Evolutionary conservation across 2,797 vertebrate species (phyloP).

Genomic region (Eurystomus glaucurus): DNA sequence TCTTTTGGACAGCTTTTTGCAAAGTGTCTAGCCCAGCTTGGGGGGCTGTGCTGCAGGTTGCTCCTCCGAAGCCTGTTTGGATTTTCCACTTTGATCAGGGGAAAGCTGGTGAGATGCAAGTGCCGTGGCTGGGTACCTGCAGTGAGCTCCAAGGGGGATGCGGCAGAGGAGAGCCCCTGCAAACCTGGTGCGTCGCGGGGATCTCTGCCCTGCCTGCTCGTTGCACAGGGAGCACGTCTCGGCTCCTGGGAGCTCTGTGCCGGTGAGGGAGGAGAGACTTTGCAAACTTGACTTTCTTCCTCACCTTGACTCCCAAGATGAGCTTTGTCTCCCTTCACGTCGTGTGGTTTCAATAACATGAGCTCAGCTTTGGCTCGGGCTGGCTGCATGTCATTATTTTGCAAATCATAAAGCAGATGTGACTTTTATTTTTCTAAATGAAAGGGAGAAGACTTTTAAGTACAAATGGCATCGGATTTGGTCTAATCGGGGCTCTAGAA

Average conservation of each 20-base stretch:
- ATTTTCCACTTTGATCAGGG: not conserved
- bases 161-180: not conserved
- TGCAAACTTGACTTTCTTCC: constrained; percentile 43
- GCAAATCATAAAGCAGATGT: constrained; percentile 53
- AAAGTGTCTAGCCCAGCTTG: not conserved
- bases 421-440: constrained; percentile 58
- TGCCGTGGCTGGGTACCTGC: not conserved
- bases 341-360: constrained; percentile 55
- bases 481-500: not conserved
- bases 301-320: constrained; percentile 51
- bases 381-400: constrained; percentile 53
- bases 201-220: not conserved
- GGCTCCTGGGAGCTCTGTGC: fast-evolving
- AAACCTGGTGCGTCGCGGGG: not conserved
- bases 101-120: not conserved
- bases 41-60: not conserved
- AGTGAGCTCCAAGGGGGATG: not conserved
- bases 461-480: not conserved
- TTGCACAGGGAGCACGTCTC: not conserved
- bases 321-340: constrained; percentile 55
- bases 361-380: constrained; percentile 52
- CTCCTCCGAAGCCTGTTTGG: not conserved
- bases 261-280: not conserved
- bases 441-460: constrained; percentile 52
- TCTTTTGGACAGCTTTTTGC: not conserved